Base-by-base conservation (phyloP, 2,888 invertebrate species). In the Cetonia aurata region DNA sequence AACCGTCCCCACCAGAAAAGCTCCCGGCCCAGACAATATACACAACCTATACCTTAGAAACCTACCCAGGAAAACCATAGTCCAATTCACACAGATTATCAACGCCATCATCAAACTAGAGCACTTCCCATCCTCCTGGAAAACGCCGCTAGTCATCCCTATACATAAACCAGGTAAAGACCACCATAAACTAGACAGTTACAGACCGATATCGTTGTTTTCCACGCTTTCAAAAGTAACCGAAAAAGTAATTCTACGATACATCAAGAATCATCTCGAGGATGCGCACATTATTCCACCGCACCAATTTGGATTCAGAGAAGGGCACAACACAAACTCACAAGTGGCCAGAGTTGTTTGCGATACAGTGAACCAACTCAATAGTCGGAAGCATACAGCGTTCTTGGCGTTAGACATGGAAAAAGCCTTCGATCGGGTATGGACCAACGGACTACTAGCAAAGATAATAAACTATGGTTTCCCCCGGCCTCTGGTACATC, bases 371-470 rank as follows among this genome's bases (percentile, higher is more conserved):
- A 53, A 74, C 6, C 77, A 75, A 15, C 76, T 80, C n/a, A 75
- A 77, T 41, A 66, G 69, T 2, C 73, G 74, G 37, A 62, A 77
- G 52, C 70, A 71, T 4, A 79, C 78, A 1, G 79, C 75, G 6
- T 74, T 79, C 17, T 70, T 79, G 0, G 71, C 80, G 4, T 70
- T 83, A 0, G 81, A 83, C 56, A 71, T 81, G 1, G 75, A 77
- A 50, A 78, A 79, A 68, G 81, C 80, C 0, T 82, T 83, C 69
- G 78, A 82, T 72, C 74, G 76, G 12, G 79, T 83, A 1, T 82
- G 80, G 79, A 80, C 80, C 50, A 65, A 76, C 1, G 80, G 77
- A 1, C 75, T 81, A 0, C 17, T 79, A 10, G 71, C 65, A 55
- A 79, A 78, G 74, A 70, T 81, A 12, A 71, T 71, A 15, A 55